Evolutionary conservation across 2,797 vertebrate species (phyloP), one percentile per base, ranked within the genome.

Genomic region (Petrocephalus sullivani): DNA sequence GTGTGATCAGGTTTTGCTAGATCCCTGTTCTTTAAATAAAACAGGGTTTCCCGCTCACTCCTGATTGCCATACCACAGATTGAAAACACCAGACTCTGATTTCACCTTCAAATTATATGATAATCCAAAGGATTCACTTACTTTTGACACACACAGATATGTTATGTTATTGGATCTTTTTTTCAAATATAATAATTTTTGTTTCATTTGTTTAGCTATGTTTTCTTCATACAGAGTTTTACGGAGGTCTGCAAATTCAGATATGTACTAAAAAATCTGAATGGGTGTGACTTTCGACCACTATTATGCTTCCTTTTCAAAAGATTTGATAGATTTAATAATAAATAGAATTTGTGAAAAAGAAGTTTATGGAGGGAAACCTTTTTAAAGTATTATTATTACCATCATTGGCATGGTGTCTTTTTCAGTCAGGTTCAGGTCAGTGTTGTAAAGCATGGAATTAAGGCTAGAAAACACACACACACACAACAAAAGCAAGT

Each of bases 371-470:
- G 37, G 41, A 81, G 75, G 9, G 37, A 81, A 49, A 19, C n/a
- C n/a, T 8, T 81, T 8, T 71, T 37, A 16, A 37, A 37, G 67
- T 71, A 41, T 71, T 37, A 82, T 23, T 89, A 92, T 93, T 90
- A 96, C 95, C 94, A 89, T 93, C 88, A 89, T 87, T 4, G 75
- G 21, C 46, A 88, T 89, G 6, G 16, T 82, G 23, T 93, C 91
- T 57, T 91, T 94, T 67, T 89, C 93, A 84, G 49, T 2, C 57
- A 46, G 58, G 87, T 51, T 60, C 89, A 89, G 83, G 87, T 97
- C 93, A 83, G 97, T 93, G 21, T 89, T 94, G 85, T 95, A 95
- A 88, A 98, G 97, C 90, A 98, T 92, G 46, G 98, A 99, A 91
- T 96, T 96, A 7, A 96, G 53, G 90, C 98, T 99, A 90, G 56